Evolutionary conservation across 2,888 invertebrate genomes (phyloP), one percentile per base, ranked within the genome.

Genomic region (Didymodactylos carnosus): DNA sequence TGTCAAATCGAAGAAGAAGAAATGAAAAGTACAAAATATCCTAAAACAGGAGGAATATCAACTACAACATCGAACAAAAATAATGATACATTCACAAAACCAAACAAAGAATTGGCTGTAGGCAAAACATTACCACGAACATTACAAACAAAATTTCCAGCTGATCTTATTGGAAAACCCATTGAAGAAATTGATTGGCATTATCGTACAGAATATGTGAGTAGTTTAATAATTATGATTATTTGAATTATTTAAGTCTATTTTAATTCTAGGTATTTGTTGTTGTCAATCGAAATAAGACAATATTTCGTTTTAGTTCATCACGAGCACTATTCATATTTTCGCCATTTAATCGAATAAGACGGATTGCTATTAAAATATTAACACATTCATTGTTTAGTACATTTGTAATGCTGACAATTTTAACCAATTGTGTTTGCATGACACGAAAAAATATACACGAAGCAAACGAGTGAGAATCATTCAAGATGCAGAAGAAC

Each of bases 291-390:
- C 93, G 89, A 88, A 94, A 94, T 87, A 93, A 91, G 88, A 92
- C 93, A 87, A 94, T 97, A 88, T 95, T 92, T 88, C 89, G 95
- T 87, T 97, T 97, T 88, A 93, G 92, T 87, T 93, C 94, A 84
- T 91, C 91, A 82, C 89, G 94, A 86, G 93, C 94, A 85, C 87
- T 94, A 86, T 95, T 91, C 89, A 87, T 93, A 84, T 88, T 97
- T 85, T 90, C 91, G 86, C 95, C 95, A 80, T 95, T 95, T 87
- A 94, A 94, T 87, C 93, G 93, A 80, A 89, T 95, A 86, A 90
- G 95, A 87, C 90, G 94, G 87, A 91, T 91, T 86, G 94, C 94
- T 85, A 92, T 97, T 87, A 94, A 92, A 87, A 91, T 95, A 86
- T 88, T 97, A 86, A 94, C 94, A 85, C 94, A 97, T 89, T 93